Conservation (phyloP, 2,113 vertebrate genomes). For the Acinonyx jubatus region DNA sequence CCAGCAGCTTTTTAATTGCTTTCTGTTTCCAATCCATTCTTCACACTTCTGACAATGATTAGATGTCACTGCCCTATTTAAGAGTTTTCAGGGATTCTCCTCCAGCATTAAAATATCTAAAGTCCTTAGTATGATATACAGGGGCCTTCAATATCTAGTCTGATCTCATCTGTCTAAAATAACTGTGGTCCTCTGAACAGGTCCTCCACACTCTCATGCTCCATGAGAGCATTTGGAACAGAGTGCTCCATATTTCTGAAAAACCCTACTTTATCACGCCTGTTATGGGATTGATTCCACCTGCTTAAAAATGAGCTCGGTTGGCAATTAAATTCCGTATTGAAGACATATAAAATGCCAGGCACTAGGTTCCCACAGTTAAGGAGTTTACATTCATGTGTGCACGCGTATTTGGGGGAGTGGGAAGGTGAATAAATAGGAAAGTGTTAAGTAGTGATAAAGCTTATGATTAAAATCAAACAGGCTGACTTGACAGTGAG, state of each 20-base stretch:
- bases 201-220: neutral
- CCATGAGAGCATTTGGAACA: neutral
- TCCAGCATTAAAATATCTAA: neutral
- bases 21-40: slow-evolving; percentile 5
- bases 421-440: neutral
- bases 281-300: neutral
- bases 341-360: neutral
- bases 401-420: neutral
- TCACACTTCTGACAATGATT: neutral
- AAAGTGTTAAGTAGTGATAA: neutral
- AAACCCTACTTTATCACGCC: neutral
- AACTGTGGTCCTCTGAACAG: neutral
- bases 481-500: neutral
- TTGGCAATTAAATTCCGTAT: neutral
- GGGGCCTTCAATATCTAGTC: neutral
- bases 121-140: neutral
- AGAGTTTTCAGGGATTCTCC: neutral
- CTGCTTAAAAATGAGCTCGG: neutral
- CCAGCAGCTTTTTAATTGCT: neutral
- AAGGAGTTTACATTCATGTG: neutral
- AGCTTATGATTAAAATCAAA: neutral
- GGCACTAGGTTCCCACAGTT: neutral
- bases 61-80: neutral
- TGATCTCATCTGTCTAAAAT: neutral
- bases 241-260: neutral